A percentile compares a stretch with the other conserved stretches of the same genome.
These are phyloP conservation scores for Chymomyza fuscimana DNA, from an alignment of 2,888 invertebrate genomes.

Conservation along the genomic window DNA sequence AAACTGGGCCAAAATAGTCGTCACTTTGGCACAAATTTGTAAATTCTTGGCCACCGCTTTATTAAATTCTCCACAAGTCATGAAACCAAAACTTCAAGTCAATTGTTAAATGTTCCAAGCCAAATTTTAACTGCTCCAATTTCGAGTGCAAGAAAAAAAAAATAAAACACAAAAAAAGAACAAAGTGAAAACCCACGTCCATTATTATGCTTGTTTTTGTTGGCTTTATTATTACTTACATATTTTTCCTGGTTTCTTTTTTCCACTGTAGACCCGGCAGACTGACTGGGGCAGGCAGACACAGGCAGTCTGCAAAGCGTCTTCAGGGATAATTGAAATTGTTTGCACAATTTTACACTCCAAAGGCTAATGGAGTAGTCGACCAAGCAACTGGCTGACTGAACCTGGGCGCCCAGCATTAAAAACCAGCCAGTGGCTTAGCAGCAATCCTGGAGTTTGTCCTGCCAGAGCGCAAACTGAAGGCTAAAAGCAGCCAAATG, in stretches of 20 bases:
- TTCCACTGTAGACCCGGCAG: background rate
- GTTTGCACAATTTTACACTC: constrained; percentile 76
- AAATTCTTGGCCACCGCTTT: constrained; percentile 46
- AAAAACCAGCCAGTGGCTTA: constrained; percentile 21
- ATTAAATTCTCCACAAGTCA: constrained; percentile 52
- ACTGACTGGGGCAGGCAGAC: constrained; percentile 16
- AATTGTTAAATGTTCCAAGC: constrained; percentile 54
- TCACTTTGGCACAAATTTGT: constrained; percentile 60
- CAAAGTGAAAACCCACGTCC: constrained; percentile 31
- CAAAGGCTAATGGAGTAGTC: constrained; percentile 73
- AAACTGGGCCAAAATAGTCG: constrained; percentile 39
- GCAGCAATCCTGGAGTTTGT: background rate
- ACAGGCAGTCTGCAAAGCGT: constrained; percentile 61
- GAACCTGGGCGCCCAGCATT: constrained; percentile 12
- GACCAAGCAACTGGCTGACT: constrained; percentile 47
- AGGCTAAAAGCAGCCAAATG: constrained; percentile 29
- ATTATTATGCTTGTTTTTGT: constrained; percentile 63
- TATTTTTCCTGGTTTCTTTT: constrained; percentile 30
- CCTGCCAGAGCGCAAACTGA: background rate
- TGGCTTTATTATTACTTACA: constrained; percentile 57
- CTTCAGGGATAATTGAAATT: constrained; percentile 75
- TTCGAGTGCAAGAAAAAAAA: background rate
- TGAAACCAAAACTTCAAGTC: constrained; percentile 45
- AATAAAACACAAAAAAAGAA: background rate
- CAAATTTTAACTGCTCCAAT: constrained; percentile 42